Evolutionary conservation across 2,797 vertebrate genomes (phyloP).

Genomic region (Crypturellus tataupa): DNA sequence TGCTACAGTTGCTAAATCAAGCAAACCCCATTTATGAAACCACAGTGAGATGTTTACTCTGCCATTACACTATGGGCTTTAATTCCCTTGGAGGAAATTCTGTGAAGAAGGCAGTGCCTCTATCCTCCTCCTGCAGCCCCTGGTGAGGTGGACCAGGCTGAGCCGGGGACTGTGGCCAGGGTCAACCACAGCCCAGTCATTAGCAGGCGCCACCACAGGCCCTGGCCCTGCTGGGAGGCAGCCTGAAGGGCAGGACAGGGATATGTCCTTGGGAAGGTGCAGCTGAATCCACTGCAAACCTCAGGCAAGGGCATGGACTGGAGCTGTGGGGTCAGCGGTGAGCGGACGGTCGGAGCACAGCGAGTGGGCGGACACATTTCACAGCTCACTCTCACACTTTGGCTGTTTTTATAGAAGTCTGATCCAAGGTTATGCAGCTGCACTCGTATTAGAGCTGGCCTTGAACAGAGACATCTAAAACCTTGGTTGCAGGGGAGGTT

Average conservation of each 20-base stretch:
- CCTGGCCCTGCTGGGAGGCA: not conserved
- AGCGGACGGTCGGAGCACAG: not conserved
- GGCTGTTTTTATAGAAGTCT: not conserved
- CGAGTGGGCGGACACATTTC: not conserved
- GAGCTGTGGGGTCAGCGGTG: not conserved
- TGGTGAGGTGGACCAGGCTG: not conserved
- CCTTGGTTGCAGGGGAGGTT: not conserved
- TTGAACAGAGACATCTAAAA: not conserved
- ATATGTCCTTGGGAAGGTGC: not conserved
- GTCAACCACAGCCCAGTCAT: not conserved
- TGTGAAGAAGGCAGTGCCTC: not conserved
- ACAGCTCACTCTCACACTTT: not conserved
- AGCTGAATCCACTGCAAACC: not conserved
- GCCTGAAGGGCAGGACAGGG: not conserved
- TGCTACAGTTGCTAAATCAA: not conserved
- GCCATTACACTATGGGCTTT: not conserved
- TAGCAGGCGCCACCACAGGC: not conserved
- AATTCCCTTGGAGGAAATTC: not conserved
- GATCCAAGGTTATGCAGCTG: not conserved
- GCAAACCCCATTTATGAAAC: not conserved
- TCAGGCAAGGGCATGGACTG: not conserved
- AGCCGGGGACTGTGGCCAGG: not conserved
- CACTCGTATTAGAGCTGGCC: not conserved
- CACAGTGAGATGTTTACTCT: not conserved
- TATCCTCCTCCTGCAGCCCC: not conserved